Evolutionary conservation across 1,140 invertebrate genomes (phyloP), one percentile per base, ranked within the genome.

Genomic region (Cylas formicarius): DNA sequence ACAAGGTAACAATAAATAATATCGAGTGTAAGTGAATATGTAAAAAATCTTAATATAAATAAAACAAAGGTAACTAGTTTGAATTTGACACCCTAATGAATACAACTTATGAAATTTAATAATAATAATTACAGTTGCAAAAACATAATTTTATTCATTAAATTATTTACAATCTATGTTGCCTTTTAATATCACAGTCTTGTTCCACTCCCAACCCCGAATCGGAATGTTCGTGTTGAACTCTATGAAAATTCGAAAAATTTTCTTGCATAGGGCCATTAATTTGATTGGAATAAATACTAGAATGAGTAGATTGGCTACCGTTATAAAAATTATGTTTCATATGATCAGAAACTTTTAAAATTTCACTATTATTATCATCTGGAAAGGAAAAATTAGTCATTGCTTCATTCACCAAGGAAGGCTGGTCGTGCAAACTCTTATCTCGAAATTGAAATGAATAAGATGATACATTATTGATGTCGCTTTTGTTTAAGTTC

Each of bases 181-280:
- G n/a, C n/a, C n/a, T n/a, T n/a, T n/a, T n/a, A n/a, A n/a, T n/a
- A n/a, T n/a, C n/a, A n/a, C n/a, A n/a, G n/a, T n/a, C n/a, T 60
- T 80, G 77, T 63, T 81, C 78, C n/a, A 73, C 76, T 18, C 77
- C 77, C 1, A 81, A 60, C 2, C 77, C 78, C 0, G 78, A 81
- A 59, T 80, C 78, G 0, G 77, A 79, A 55, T 80, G 77, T 56
- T 81, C 78, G 48, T 81, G 77, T 7, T 75, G 77, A 10, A 77
- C 73, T 26, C 76, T 63, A 17, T 71, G 59, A 32, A 72, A 73
- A 37, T 60, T 50, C 10, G 31, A 18, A 28, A 40, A 44, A 22
- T 28, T 27, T 22, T 56, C 55, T n/a, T 49, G 52, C 42, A 44
- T 50, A 36, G 38, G 60, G 51, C 50, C 52, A 52, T 33, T 52